phyloP scores from a whole-genome alignment of 2,888 invertebrate genomes.

The Tubulanus polymorphus region DNA sequence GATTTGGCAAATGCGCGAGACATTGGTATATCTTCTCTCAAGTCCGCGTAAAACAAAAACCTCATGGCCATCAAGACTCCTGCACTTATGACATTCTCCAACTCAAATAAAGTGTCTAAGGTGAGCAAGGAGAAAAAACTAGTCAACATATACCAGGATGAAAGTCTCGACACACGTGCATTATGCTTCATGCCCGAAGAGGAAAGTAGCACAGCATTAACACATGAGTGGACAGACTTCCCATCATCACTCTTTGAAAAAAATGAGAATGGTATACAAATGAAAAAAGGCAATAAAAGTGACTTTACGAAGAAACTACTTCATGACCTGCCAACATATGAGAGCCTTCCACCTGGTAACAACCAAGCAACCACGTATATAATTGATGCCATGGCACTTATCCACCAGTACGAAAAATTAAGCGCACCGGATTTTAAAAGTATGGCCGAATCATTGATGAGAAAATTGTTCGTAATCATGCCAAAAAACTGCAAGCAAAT shows the following conservation, averaged over 20 bases:
- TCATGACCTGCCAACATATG: too few relatives aligned
- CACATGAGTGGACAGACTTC: not conserved
- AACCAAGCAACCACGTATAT: not conserved
- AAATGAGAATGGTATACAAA: not conserved
- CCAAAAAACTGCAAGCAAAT: not conserved
- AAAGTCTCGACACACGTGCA: not conserved
- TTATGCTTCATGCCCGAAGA: not conserved
- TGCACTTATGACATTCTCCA: not conserved
- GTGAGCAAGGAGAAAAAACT: not conserved
- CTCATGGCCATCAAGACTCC: not conserved
- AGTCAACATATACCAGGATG: not conserved
- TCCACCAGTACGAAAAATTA: not conserved
- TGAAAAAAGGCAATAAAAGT: not conserved
- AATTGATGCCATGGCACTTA: not conserved
- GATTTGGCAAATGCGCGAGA: not conserved
- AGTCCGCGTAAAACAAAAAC: not conserved
- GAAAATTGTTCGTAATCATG: not conserved
- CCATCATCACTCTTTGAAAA: not conserved
- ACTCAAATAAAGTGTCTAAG: not conserved
- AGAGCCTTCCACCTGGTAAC: too few relatives aligned
- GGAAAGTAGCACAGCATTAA: not conserved
- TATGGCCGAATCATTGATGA: not conserved
- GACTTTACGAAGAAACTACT: too few relatives aligned
- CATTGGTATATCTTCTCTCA: not conserved
- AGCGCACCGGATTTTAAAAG: not conserved